These are phyloP conservation scores for Caenorhabditis plicata DNA, from an alignment of 2,888 invertebrate genomes.

Conservation along the genomic window DNA sequence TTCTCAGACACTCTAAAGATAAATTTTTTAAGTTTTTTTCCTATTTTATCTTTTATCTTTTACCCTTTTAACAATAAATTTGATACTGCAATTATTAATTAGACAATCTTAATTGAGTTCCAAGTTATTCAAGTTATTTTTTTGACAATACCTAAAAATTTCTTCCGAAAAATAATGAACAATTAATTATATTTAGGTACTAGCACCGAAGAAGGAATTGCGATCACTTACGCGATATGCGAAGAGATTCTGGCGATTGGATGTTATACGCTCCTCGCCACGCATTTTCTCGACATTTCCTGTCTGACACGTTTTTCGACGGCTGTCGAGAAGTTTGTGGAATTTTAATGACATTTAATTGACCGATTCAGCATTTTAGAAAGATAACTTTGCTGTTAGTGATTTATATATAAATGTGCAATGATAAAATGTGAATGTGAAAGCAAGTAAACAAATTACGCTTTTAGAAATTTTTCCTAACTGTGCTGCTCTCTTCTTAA, in stretches of 20 bases:
- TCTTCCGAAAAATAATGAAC: not conserved
- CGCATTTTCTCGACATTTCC: constrained; percentile 68
- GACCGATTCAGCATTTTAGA: not conserved
- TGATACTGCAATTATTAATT: too few relatives aligned
- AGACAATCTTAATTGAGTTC: too few relatives aligned
- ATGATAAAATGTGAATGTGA: not conserved
- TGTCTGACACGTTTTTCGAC: constrained; percentile 66
- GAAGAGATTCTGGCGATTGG: constrained; percentile 66
- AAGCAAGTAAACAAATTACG: not conserved
- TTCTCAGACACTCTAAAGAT: too few relatives aligned
- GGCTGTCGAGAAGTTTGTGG: constrained; percentile 67
- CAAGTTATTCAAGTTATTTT: too few relatives aligned
- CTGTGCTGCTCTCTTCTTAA: not conserved
- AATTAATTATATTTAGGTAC: constrained; percentile 65
- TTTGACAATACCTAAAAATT: too few relatives aligned
- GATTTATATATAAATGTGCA: too few relatives aligned
- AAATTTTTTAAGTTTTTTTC: too few relatives aligned
- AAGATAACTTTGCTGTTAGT: not conserved
- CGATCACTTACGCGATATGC: constrained; percentile 68
- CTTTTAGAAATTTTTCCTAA: not conserved
- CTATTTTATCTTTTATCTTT: too few relatives aligned
- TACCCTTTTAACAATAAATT: too few relatives aligned
- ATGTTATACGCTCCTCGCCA: constrained; percentile 68
- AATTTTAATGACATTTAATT: not conserved
- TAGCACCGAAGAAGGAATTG: constrained; percentile 69